Percentiles rank a stretch among this genome's conserved stretches.
These are phyloP conservation scores for Coregonus clupeaformis DNA, from an alignment of 2,113 vertebrate genomes.

Conservation along the genomic window DNA sequence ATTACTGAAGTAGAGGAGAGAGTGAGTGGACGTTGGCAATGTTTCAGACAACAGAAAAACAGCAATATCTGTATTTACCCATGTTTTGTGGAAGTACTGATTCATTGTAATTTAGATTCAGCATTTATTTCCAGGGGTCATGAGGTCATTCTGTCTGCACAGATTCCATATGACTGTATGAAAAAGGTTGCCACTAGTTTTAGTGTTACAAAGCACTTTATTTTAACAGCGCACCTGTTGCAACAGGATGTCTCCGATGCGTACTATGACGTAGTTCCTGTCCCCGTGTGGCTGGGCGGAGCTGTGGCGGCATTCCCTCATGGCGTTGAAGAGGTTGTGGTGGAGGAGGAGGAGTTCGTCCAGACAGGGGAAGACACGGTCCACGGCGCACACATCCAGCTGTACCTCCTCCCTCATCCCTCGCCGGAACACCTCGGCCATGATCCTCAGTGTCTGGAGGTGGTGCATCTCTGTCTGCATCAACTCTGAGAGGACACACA, in stretches of 20 bases:
- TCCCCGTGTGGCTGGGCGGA: slow-evolving; percentile 73
- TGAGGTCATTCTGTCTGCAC: no score
- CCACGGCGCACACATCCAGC: slow-evolving; percentile 83
- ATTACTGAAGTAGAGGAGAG: no score
- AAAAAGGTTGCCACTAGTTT: background rate
- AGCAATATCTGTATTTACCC: no score
- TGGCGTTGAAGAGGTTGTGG: slow-evolving; percentile 78
- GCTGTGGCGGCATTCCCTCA: slow-evolving; percentile 85
- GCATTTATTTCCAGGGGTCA: no score
- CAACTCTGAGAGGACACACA: slow-evolving; percentile 77
- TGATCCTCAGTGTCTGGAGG: slow-evolving; percentile 89
- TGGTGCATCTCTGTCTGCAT: slow-evolving; percentile 98
- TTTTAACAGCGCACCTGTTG: slow-evolving; percentile 79
- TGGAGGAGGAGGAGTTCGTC: slow-evolving; percentile 89
- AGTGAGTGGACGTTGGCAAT: no score
- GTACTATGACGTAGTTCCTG: slow-evolving; percentile 87
- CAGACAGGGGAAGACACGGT: slow-evolving; percentile 91
- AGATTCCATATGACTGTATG: no score
- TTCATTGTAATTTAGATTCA: no score
- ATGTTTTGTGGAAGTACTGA: no score
- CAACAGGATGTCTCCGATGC: slow-evolving; percentile 88
- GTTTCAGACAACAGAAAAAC: no score
- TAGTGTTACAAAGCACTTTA: no score
- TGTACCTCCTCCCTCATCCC: slow-evolving; percentile 93
- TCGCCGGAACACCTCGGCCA: slow-evolving; percentile 93